Base-by-base conservation (phyloP, 2,888 invertebrate genomes). In the Esperia sulphurella region DNA sequence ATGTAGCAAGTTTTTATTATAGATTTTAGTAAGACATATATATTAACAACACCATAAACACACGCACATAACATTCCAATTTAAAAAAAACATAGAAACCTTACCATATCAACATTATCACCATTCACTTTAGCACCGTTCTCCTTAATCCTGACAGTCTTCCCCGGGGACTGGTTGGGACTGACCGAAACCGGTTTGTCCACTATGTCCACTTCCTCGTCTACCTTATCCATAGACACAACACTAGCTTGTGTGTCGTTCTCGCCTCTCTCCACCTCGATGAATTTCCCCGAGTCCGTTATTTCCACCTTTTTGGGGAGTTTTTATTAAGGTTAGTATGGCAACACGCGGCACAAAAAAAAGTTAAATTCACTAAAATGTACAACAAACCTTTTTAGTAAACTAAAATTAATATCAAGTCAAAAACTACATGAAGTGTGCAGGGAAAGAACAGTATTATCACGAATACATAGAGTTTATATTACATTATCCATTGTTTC, bases 211-310 rank as follows among this genome's bases (percentile, higher is more conserved):
- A 30, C 59, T 70, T 49, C 63, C 59, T 40, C 38, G 3, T 38
- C 40, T 10, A 8, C 14, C 8, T 45, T 38, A 10, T 56, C 63
- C 54, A 31, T 12, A n/a, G 8, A 40, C 50, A 58, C 45, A 51
- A 57, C 44, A 14, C 54, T 41, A 3, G 52, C 53, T 28, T 53
- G 51, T 50, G 52, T 50, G 29, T 57, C 58, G 12, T 51, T 61
- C 8, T 77, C 73, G 62, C 63, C 3, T 81, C 79, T 28, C 80
- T 90, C 90, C 45, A 90, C 82, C 76, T 90, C 90, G 71, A 90
- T 85, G 82, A 90, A 90, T 68, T 88, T 89, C 12, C 90, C 90
- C 55, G 86, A 82, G 61, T 85, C 83, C 40, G 89, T 90, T 70
- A 90, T 61, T 87, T 90, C 90, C 57, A 90, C 88, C 90, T 90